Base-by-base conservation (phyloP, 2,113 vertebrate genomes). In the Dipodomys ordii region DNA sequence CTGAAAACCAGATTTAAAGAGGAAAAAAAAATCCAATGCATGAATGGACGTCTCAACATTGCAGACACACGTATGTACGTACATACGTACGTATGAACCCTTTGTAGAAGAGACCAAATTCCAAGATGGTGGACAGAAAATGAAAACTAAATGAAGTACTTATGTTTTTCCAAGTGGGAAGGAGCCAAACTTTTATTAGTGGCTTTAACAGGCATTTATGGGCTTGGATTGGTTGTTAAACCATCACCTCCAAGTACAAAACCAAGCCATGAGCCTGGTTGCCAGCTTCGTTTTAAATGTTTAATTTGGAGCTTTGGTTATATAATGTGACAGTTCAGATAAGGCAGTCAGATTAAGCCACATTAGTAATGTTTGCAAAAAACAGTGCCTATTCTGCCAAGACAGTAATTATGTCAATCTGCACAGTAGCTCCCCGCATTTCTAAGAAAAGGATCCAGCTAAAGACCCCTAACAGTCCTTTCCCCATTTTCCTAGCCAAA, bases 51-150 rank as follows among this genome's bases (percentile, higher is more conserved):
- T 71, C 72, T 71, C 90, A 49, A 57, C 77, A 57, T 57, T 28
- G 57, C 8, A 88, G 62, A 46, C 88, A 77, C n/a, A 49, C 15
- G 15, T 57, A 18, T 13, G 53, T 57, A 57, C 4, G 15, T 57
- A 57, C 53, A 39, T 32, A 49, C 15, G 15, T 57, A 57, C 53
- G 53, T 57, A 57, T 13, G 53, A 57, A 57, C 67, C 68, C 81
- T 93, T 68, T 84, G 62, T 6, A 83, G 65, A 65, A 83, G 32
- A 92, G 72, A 80, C 30, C 68, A 27, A 16, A 88, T 89, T 97
- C 80, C 81, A 97, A 97, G 91, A 97, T 97, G 96, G 96, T 95
- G 95, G 95, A 71, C 94, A 81, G 81, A 83, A 67, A n/a, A 90
- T 35, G 67, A 69, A 90, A 93, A 83, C 77, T 64, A 65, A 69